phyloP scores from a whole-genome alignment of 2,797 vertebrate genomes.

The Lacerta agilis region DNA sequence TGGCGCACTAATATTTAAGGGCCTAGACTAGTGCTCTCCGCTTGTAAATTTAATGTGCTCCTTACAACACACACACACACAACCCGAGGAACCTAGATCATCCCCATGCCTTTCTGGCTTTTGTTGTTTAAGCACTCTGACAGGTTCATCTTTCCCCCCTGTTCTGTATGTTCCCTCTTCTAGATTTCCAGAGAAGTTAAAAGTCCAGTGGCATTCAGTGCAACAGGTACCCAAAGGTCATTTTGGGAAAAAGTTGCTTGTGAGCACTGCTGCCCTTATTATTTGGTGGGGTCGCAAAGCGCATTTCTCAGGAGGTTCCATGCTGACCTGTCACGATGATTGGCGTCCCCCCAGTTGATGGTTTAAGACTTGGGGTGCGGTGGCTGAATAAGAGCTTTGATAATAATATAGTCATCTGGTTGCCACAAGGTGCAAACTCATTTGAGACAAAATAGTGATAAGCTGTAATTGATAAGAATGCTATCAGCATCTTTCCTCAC shows the following conservation, averaged over 20 bases:
- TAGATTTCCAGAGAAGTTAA: neutral
- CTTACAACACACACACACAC: neutral
- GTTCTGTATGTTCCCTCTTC: neutral
- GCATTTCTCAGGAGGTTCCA: neutral
- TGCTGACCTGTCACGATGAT: neutral
- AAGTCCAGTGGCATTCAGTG: neutral
- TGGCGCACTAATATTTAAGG: slow-evolving; percentile 53
- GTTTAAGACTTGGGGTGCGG: rapidly evolving
- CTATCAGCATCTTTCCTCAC: neutral
- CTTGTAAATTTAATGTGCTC: slow-evolving; percentile 57
- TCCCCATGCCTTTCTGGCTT: slow-evolving; percentile 44
- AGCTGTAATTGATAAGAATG: neutral
- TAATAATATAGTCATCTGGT: neutral
- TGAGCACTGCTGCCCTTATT: rapidly evolving
- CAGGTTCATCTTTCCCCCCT: neutral
- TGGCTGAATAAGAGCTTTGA: neutral
- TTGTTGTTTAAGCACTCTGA: neutral
- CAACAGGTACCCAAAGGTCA: neutral
- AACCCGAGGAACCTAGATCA: slow-evolving; percentile 28
- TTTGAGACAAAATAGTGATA: neutral
- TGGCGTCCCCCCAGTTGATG: rapidly evolving
- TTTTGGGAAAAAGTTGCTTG: neutral
- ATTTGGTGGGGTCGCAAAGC: rapidly evolving
- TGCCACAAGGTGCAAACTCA: neutral
- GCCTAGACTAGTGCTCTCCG: slow-evolving; percentile 51